These are phyloP conservation scores for Ryuthela nishihirai DNA, from an alignment of 2,888 invertebrate species.

Conservation along the genomic window DNA sequence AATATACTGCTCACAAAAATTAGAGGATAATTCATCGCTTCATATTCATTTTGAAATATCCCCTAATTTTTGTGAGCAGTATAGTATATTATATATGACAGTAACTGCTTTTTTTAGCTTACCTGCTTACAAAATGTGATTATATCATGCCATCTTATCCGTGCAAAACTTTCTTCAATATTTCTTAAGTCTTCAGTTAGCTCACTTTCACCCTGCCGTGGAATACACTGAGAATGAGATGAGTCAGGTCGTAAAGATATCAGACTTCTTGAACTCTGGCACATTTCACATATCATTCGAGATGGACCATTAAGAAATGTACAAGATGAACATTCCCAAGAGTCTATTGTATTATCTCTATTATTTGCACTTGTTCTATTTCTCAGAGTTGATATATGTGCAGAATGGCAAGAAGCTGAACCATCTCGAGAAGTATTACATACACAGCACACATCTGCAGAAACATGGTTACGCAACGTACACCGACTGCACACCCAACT, in stretches of 20 bases:
- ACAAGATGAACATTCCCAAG: conserved; percentile 49
- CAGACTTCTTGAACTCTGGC: conserved; percentile 46
- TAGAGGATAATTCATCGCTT: too few relatives aligned
- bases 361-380: conserved; percentile 16
- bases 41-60: too few relatives aligned
- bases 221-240: conserved; percentile 10
- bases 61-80: too few relatives aligned
- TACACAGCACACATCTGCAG: conserved; percentile 43
- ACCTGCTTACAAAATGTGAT: conserved; percentile 82
- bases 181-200: conserved; percentile 76
- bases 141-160: conserved; percentile 87
- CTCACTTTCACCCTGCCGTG: conserved; percentile 64
- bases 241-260: conserved; percentile 40
- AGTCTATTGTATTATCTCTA: conserved; percentile 22
- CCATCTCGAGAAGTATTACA: conserved; percentile 39
- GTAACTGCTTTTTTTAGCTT: too few relatives aligned
- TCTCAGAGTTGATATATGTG: conserved; percentile 1
- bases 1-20: too few relatives aligned
- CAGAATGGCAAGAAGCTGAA: neutral
- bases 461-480: conserved; percentile 58
- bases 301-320: conserved; percentile 47
- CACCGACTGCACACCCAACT: conserved; percentile 73
- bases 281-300: conserved; percentile 49
- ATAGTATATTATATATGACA: too few relatives aligned
- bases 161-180: conserved; percentile 79